Base-by-base conservation (phyloP, 2,797 vertebrate genomes). In the Labeo calbasu region DNA sequence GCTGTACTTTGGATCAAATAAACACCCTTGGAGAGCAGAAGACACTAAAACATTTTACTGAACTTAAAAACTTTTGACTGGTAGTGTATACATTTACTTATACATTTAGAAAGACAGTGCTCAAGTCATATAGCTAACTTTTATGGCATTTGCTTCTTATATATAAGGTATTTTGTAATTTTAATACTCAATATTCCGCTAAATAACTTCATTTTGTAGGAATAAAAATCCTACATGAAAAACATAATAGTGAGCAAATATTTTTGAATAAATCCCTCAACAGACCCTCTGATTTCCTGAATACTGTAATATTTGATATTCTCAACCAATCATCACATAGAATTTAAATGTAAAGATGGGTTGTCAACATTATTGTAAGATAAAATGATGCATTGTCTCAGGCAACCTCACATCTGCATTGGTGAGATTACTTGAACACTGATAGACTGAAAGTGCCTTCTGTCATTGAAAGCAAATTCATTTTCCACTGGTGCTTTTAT, bases 401-500 rank as follows among this genome's bases (percentile, higher is more conserved):
- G 63, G 9, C 28, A 46, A 69, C 65, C 65, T 40, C 9, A 55
- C 50, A 70, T 70, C 65, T 66, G 77, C 46, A 66, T 32, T 17
- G 28, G 21, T 69, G 28, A 55, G 23, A 81, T 70, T 57, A 57
- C 66, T 70, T 25, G 15, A 66, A 53, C 65, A 43, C 50, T 80
- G 50, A 70, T 55, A 15, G 15, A 57, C 28, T 43, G 17, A 63
- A 80, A 80, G 21, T 53, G 21, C 19, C 19, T 50, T 65, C 63
- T 43, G 32, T 43, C 11, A 3, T 50, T 70, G 25, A 79, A 79
- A 53, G 77, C 63, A 43, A 69, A 79, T 79, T 69, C 63, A 69
- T 55, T 40, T 36, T 80, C 79, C 32, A 10, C 50, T 57, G 32
- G 14, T 55, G 65, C 78, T 55, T 61, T 79, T 79, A 79, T 53